A percentile compares a stretch with the other conserved stretches of the same genome.
Conservation (phyloP, 2,797 vertebrate genomes). For the Chromobotia macracanthus region DNA sequence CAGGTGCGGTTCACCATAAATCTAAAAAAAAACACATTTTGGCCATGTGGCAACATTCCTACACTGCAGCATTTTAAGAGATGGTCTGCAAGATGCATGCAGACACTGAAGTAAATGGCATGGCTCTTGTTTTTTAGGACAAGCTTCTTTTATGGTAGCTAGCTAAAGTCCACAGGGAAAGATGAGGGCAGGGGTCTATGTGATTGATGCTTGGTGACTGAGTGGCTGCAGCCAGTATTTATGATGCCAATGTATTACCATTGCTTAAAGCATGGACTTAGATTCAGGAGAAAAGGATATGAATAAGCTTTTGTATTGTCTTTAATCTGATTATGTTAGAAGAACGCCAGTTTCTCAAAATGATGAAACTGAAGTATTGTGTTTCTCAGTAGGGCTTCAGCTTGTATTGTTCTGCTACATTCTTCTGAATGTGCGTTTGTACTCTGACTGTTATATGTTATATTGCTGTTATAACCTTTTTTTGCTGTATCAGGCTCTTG, state of each 20-base stretch:
- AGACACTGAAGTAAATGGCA: slow-evolving; percentile 44
- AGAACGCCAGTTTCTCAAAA: slow-evolving; percentile 36
- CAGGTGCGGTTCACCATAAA: slow-evolving; percentile 63
- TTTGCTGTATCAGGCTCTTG: slow-evolving; percentile 61
- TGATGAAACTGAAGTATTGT: slow-evolving; percentile 54
- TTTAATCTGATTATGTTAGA: slow-evolving; percentile 32
- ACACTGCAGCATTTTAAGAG: slow-evolving; percentile 21
- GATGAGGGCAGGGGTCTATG: slow-evolving; percentile 30
- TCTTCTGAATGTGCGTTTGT: slow-evolving; percentile 73
- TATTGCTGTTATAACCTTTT: slow-evolving; percentile 53
- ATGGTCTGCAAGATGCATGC: slow-evolving; percentile 10
- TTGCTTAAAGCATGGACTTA: neutral
- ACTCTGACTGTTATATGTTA: slow-evolving; percentile 69
- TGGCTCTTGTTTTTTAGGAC: neutral
- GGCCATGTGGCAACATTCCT: slow-evolving; percentile 65
- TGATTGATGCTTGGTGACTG: slow-evolving; percentile 31
- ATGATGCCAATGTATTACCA: slow-evolving; percentile 15
- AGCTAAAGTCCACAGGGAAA: slow-evolving; percentile 25
- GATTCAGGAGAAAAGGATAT: slow-evolving; percentile 12
- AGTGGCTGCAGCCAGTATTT: slow-evolving; percentile 46
- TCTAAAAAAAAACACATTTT: slow-evolving; percentile 57
- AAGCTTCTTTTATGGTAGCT: slow-evolving; percentile 4
- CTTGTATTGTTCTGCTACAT: slow-evolving; percentile 61
- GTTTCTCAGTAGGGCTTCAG: slow-evolving; percentile 62
- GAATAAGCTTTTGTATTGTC: slow-evolving; percentile 41